A percentile compares a stretch with the other conserved stretches of the same genome.
Evolutionary conservation across 2,797 vertebrate species (phyloP).

Genomic region (Cirrhinus molitorella): DNA sequence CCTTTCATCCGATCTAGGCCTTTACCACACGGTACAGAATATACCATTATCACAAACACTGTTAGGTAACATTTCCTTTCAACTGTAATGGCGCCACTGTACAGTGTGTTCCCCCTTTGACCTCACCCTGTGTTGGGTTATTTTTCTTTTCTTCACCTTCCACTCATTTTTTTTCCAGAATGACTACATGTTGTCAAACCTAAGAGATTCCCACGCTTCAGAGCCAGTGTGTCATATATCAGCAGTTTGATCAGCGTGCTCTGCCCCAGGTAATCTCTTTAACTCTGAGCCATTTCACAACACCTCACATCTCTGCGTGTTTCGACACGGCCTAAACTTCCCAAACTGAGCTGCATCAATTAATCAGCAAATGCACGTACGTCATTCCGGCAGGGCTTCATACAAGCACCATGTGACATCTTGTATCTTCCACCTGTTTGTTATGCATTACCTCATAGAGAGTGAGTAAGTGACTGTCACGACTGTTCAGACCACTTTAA

Average conservation of each 20-base stretch:
- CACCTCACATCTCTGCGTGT: constrained; percentile 68
- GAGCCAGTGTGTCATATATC: constrained; percentile 70
- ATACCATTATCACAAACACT: constrained; percentile 26
- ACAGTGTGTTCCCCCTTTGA: constrained; percentile 63
- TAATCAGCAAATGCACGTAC: constrained; percentile 66
- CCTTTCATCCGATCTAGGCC: constrained; percentile 52
- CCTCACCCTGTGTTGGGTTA: constrained; percentile 39
- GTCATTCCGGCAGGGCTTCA: constrained; percentile 53
- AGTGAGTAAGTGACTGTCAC: constrained; percentile 49
- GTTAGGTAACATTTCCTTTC: constrained; percentile 50
- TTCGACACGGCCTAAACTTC: constrained; percentile 71
- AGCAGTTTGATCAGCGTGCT: constrained; percentile 71
- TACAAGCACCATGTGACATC: constrained; percentile 66
- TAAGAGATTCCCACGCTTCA: constrained; percentile 70
- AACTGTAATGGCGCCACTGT: constrained; percentile 34
- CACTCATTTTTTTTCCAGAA: constrained; percentile 40
- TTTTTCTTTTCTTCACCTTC: constrained; percentile 8
- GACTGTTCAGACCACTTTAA: constrained; percentile 8
- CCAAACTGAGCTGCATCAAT: constrained; percentile 64
- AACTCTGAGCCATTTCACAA: constrained; percentile 74
- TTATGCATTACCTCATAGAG: constrained; percentile 48
- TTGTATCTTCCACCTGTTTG: constrained; percentile 65
- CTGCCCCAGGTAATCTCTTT: constrained; percentile 71
- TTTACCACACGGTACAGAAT: constrained; percentile 24
- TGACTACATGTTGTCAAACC: constrained; percentile 69